Base-by-base conservation (phyloP, 2,113 vertebrate species). In the Euleptes europaea region DNA sequence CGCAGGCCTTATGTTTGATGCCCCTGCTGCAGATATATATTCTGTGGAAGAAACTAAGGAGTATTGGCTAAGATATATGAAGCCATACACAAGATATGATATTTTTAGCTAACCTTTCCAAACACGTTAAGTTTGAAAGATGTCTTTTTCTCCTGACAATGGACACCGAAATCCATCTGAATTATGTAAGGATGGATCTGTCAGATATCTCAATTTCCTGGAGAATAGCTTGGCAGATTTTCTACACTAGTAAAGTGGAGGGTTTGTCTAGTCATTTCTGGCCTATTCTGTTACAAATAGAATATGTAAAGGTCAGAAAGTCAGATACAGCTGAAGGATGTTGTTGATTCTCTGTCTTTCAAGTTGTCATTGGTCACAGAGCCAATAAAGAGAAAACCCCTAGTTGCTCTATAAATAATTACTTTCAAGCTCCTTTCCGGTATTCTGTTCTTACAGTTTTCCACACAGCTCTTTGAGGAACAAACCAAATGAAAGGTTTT, bases 361-460 rank as follows among this genome's bases (percentile, higher is more conserved):
- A 78, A 85, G 66, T 26, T 33, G 40, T 78, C 77, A 69, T 85
- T 84, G 75, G 23, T 82, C 38, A 19, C 19, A 84, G n/a, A 76
- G 47, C 35, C 66, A 80, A 40, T 28, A 35, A 80, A 67, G 26
- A 84, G 70, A 17, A 83, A 82, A 82, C 80, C 80, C 13, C 80
- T 13, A 38, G 26, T 85, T 38, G 73, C 21, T 65, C n/a, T 66
- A 66, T 74, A 74, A 74, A 74, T 74, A 74, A 74, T 66, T 83
- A 49, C n/a, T 66, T 57, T 63, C 60, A 63, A 26, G 26, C 26
- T 28, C 26, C 60, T 66, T 15, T 65, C 40, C 28, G 26, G 3
- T 35, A 12, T 54, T 81, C 80, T 70, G 79, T 74, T 63, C 51
- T 44, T 83, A 14, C 40, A 35, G n/a, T 40, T 83, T 83, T 35